These are phyloP conservation scores for Steatocranus sp. DNA, from an alignment of 2,797 vertebrate species.

Conservation along the genomic window DNA sequence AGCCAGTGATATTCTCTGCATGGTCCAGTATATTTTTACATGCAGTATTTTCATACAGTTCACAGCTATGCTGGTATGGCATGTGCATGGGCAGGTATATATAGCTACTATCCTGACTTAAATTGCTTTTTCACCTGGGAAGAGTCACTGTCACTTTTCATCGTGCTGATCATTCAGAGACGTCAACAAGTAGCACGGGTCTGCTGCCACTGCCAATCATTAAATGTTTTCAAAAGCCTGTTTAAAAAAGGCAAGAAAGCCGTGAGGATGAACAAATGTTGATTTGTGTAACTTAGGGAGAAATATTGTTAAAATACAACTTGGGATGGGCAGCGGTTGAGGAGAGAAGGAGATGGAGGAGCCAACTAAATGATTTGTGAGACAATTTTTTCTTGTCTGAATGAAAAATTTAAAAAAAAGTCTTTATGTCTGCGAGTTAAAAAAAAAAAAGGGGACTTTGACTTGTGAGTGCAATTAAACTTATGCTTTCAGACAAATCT, in stretches of 20 bases:
- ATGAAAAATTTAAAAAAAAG: fast-evolving
- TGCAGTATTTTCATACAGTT: not conserved
- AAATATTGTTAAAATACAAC: not conserved
- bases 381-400: not conserved
- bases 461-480: not conserved
- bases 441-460: not conserved
- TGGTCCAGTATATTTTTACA: not conserved
- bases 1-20: not conserved
- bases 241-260: not conserved
- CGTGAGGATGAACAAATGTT: not conserved
- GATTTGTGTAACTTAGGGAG: not conserved
- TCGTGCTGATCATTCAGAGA: not conserved
- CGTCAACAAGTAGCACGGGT: not conserved
- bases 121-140: not conserved
- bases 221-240: not conserved
- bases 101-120: not conserved
- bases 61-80: not conserved
- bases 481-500: not conserved
- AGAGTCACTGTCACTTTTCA: not conserved
- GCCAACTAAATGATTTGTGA: not conserved
- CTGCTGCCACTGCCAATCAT: not conserved
- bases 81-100: not conserved
- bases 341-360: not conserved
- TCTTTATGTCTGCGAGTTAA: not conserved
- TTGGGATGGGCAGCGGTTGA: not conserved